Percentiles rank a stretch among this genome's conserved stretches.
Evolutionary conservation across 2,797 vertebrate genomes (phyloP).

Genomic region (Gymnocypris eckloni): DNA sequence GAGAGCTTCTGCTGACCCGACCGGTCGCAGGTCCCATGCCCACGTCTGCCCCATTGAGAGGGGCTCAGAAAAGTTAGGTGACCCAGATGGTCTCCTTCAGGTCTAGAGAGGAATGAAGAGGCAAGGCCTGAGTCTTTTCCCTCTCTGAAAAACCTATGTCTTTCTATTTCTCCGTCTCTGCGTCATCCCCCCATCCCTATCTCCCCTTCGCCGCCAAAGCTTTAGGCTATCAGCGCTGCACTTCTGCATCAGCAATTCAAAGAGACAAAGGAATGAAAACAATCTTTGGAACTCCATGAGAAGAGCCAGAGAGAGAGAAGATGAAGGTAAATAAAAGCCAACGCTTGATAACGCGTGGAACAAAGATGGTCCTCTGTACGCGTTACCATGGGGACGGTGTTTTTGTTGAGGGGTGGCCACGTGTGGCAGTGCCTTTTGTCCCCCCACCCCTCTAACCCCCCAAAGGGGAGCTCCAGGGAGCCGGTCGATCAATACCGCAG

Average conservation of each 20-base stretch:
- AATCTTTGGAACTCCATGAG: slow-evolving; percentile 59
- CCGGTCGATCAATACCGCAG: slow-evolving; percentile 73
- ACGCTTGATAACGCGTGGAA: slow-evolving; percentile 54
- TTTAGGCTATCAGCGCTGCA: slow-evolving; percentile 66
- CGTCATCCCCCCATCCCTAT: slow-evolving; percentile 34
- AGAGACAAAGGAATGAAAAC: slow-evolving; percentile 61
- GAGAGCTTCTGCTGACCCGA: slow-evolving; percentile 69
- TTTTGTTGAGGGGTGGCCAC: slow-evolving; percentile 67
- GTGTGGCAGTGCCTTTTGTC: slow-evolving; percentile 71
- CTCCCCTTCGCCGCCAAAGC: slow-evolving; percentile 47
- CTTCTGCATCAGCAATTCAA: slow-evolving; percentile 65
- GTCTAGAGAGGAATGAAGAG: slow-evolving; percentile 61
- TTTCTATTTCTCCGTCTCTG: slow-evolving; percentile 46
- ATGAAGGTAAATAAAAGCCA: slow-evolving; percentile 57
- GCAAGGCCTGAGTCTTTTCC: slow-evolving; percentile 62
- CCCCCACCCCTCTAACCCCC: slow-evolving; percentile 59
- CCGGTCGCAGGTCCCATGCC: slow-evolving; percentile 63
- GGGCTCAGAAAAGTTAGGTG: slow-evolving; percentile 66
- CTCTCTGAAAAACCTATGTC: slow-evolving; percentile 36
- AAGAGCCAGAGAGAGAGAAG: slow-evolving; percentile 50
- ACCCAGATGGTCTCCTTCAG: slow-evolving; percentile 60
- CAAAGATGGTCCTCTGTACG: slow-evolving; percentile 56
- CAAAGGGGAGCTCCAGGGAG: slow-evolving; percentile 63
- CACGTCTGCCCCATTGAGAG: slow-evolving; percentile 47
- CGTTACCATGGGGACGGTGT: slow-evolving; percentile 48